These are phyloP conservation scores for Machaerirhynchus nigripectus DNA, from an alignment of 2,113 vertebrate species.

Conservation along the genomic window DNA sequence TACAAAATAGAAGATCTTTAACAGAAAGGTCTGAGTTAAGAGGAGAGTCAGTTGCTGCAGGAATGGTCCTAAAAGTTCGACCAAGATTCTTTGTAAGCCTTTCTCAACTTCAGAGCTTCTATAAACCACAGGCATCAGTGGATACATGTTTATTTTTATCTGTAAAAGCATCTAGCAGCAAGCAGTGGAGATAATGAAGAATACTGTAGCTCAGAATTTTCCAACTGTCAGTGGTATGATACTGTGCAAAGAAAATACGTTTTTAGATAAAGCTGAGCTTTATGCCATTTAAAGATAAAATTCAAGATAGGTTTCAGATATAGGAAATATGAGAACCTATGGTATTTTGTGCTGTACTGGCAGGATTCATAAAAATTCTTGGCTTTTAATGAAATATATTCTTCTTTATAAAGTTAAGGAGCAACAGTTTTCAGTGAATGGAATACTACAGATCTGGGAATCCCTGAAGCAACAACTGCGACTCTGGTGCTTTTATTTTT, in stretches of 20 bases:
- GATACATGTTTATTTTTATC: background rate
- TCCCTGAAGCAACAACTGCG: conserved; percentile 8
- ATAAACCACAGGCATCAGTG: background rate
- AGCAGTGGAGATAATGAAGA: background rate
- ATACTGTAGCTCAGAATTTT: background rate
- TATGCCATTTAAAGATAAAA: background rate
- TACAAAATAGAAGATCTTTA: background rate
- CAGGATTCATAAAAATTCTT: background rate
- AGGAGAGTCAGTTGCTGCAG: background rate
- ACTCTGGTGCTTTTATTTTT: conserved; percentile 21
- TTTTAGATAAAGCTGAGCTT: background rate
- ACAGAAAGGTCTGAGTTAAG: background rate
- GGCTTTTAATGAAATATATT: background rate
- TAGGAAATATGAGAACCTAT: background rate
- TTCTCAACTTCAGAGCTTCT: background rate
- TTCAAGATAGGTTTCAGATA: background rate
- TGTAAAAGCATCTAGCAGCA: background rate
- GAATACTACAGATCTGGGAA: background rate
- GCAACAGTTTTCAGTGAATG: background rate
- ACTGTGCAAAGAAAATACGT: background rate
- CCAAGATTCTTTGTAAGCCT: background rate
- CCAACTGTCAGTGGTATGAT: background rate
- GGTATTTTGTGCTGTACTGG: background rate
- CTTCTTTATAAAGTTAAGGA: background rate
- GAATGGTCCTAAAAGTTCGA: background rate